Evolutionary conservation across 2,113 vertebrate species (phyloP).

Genomic region (Syngnathus typhle): DNA sequence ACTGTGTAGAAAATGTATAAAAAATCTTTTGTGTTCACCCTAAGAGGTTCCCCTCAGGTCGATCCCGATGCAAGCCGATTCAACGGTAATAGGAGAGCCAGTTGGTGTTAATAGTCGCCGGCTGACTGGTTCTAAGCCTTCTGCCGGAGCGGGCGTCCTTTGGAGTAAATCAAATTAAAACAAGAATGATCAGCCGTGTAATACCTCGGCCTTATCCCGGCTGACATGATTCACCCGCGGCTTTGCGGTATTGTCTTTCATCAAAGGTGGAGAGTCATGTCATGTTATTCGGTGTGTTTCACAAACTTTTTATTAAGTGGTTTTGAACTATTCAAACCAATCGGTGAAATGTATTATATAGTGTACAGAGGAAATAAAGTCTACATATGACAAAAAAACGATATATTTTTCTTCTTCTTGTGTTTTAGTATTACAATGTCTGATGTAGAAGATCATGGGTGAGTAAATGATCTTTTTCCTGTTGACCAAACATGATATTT

Average conservation of each 20-base stretch:
- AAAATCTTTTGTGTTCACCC: background rate
- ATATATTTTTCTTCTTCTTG: background rate
- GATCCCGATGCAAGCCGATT: conserved; percentile 9
- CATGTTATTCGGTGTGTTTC: too few species aligned
- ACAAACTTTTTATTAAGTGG: too few species aligned
- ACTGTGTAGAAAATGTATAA: too few species aligned
- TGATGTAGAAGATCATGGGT: conserved; percentile 52
- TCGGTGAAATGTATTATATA: too few species aligned
- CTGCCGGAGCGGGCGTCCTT: conserved; percentile 32
- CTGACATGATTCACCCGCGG: conserved; percentile 36
- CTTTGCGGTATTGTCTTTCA: conserved; percentile 19
- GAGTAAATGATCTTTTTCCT: conserved; percentile 14
- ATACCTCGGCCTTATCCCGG: conserved; percentile 30
- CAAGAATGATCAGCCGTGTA: conserved; percentile 35
- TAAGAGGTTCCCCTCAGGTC: conserved; percentile 4
- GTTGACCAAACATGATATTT: background rate
- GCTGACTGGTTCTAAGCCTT: conserved; percentile 41
- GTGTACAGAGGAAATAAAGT: too few species aligned
- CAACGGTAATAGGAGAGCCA: conserved; percentile 37
- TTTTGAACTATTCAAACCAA: too few species aligned
- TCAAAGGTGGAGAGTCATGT: conserved; percentile 11
- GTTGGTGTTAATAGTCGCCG: conserved; percentile 41
- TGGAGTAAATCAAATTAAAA: conserved; percentile 51
- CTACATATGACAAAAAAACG: too few species aligned
- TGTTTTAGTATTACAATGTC: conserved; percentile 45